Evolutionary conservation across 1,140 invertebrate genomes (phyloP), one percentile per base, ranked within the genome.

Genomic region (Ceratosolen fusciceps): DNA sequence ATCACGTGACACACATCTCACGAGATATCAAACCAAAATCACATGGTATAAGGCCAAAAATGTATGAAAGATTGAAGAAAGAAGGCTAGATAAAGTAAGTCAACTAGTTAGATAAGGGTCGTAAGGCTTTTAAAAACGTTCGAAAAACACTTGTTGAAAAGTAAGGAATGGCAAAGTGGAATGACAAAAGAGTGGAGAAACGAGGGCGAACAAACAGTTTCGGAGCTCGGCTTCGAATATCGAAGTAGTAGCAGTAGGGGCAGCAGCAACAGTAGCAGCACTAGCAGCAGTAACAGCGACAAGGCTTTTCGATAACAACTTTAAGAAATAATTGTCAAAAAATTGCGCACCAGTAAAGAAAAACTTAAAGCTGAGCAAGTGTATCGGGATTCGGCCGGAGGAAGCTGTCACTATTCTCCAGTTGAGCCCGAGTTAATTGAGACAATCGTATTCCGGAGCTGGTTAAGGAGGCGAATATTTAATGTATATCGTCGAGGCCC

Each of bases 101-200:
- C 16, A 37, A 31, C 8, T 5, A 16, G 19, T 0, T 2, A 1
- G 7, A 8, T 10, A 67, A 1, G 7, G 9, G n/a, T n/a, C 16
- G 10, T 8, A 37, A 52, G 49, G 12, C n/a, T 1, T 29, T 2
- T 37, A 26, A 34, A 8, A 24, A 24, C 14, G 16, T 49, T 26
- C 21, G 37, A 62, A 10, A 43, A 67, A 79, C 78, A 80, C 78
- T 70, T 80, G 72, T 80, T 70, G 52, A 4, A 19, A 52, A 3
- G 49, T 3, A 52, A 52, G 14, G 10, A 16, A 21, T 21, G 5
- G 49, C 16, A 7, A 47, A 16, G 43, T 7, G 43, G 43, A 47
- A 47, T 16, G 16, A 47, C n/a, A 47, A 47, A 47, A 47, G 43
- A 47, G 16, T 47, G 8, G 43, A 47, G 43, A 58, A 19, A 29